Conservation (phyloP, 2,797 vertebrate species). For the Molossus molossus region DNA sequence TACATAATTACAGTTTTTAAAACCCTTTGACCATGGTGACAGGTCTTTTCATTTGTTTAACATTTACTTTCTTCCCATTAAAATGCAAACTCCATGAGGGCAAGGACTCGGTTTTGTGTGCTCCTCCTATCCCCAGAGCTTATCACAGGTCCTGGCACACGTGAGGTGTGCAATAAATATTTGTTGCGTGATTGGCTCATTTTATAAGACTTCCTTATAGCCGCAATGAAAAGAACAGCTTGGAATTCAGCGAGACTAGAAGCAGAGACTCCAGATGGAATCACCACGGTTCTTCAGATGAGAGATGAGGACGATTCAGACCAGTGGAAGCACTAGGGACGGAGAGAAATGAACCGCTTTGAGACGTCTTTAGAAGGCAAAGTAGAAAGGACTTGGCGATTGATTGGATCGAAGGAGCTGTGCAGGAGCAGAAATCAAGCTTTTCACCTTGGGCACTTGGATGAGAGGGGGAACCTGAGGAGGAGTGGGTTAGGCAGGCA, state of each 20-base stretch:
- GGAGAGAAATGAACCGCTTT: neutral
- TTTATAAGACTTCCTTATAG: slow-evolving; percentile 7
- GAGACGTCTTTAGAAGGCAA: neutral
- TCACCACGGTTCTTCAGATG: neutral
- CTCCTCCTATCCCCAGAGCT: neutral
- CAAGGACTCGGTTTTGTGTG: neutral
- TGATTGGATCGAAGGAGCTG: neutral
- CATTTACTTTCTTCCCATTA: neutral
- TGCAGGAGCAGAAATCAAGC: neutral
- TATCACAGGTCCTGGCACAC: neutral
- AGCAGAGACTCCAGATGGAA: slow-evolving; percentile 47
- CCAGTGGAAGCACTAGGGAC: neutral
- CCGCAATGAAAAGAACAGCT: slow-evolving; percentile 15
- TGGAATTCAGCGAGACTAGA: slow-evolving; percentile 20
- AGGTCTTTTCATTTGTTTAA: neutral
- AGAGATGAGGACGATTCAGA: neutral
- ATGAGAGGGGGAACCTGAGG: neutral
- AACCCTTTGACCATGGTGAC: neutral
- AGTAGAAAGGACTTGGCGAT: neutral
- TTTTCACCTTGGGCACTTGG: neutral
- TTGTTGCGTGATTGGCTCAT: neutral
- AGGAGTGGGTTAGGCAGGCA: neutral
- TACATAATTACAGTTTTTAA: neutral
- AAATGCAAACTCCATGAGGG: neutral
- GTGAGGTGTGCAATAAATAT: neutral